Evolutionary conservation across 2,797 vertebrate species (phyloP).

Genomic region (Coracias cyanogaster): DNA sequence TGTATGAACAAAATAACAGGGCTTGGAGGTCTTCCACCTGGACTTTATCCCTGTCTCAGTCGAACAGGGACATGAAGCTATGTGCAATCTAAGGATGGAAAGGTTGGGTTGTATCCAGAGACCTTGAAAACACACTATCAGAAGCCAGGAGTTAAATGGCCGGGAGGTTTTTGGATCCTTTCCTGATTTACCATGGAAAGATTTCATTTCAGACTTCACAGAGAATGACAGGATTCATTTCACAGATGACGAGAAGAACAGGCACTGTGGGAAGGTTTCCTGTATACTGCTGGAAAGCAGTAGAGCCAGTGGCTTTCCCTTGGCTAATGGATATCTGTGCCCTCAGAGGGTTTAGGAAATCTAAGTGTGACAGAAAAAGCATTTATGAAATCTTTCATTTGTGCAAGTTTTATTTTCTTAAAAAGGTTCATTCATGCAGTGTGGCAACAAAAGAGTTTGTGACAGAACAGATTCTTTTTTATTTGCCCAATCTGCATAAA

Average conservation of each 20-base stretch:
- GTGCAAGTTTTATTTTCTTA: background rate
- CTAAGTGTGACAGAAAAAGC: background rate
- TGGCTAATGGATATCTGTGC: background rate
- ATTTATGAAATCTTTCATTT: background rate
- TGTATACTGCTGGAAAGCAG: background rate
- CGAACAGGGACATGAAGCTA: background rate
- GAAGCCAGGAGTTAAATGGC: constrained; percentile 6
- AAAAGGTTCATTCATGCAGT: background rate
- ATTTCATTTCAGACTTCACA: background rate
- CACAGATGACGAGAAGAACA: background rate
- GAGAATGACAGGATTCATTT: background rate
- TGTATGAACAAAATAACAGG: background rate
- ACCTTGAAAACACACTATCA: background rate
- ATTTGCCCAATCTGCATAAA: background rate
- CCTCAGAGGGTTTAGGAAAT: background rate
- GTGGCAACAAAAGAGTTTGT: background rate
- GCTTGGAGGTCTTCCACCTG: constrained; percentile 35
- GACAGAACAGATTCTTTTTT: background rate
- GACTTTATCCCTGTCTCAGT: background rate
- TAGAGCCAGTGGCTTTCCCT: background rate
- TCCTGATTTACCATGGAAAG: background rate
- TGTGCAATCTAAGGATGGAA: background rate
- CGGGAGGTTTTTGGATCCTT: background rate
- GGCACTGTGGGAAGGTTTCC: background rate
- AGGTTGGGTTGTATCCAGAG: background rate